Evolutionary conservation across 1,140 invertebrate genomes (phyloP).

Genomic region (Caerostris extrusa): DNA sequence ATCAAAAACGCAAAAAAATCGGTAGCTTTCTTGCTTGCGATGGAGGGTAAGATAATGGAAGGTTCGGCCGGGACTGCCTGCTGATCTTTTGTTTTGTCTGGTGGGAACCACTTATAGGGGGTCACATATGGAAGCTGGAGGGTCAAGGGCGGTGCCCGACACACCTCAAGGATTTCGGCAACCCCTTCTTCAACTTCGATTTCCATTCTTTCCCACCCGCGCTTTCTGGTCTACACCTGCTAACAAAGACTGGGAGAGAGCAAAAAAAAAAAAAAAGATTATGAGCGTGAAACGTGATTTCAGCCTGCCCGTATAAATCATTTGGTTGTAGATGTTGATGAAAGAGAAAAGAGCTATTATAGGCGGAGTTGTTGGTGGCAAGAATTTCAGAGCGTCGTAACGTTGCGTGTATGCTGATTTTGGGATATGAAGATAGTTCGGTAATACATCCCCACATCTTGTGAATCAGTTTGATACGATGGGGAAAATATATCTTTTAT

Average conservation of each 20-base stretch:
- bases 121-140: constrained; percentile 52
- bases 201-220: constrained; percentile 19
- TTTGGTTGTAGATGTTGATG: background rate
- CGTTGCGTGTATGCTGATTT: too few species aligned
- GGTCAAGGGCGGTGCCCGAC: constrained; percentile 64
- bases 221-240: constrained; percentile 5
- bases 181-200: constrained; percentile 10
- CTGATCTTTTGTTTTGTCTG: constrained; percentile 53
- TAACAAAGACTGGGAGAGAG: background rate
- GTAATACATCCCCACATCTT: too few species aligned
- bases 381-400: background rate
- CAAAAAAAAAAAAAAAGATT: constrained; percentile 8
- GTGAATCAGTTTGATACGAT: too few species aligned
- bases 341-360: background rate
- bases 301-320: constrained; percentile 1
- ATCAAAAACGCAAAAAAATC: background rate
- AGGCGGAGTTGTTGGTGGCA: background rate
- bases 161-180: constrained; percentile 53
- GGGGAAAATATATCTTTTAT: too few species aligned
- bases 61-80: constrained; percentile 25
- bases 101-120: constrained; percentile 29
- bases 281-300: constrained; percentile 23
- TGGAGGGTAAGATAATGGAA: constrained; percentile 34
- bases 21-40: constrained; percentile 41
- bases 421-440: too few species aligned